phyloP scores from a whole-genome alignment of 2,888 invertebrate species.

The Caenorhabditis sp. region DNA sequence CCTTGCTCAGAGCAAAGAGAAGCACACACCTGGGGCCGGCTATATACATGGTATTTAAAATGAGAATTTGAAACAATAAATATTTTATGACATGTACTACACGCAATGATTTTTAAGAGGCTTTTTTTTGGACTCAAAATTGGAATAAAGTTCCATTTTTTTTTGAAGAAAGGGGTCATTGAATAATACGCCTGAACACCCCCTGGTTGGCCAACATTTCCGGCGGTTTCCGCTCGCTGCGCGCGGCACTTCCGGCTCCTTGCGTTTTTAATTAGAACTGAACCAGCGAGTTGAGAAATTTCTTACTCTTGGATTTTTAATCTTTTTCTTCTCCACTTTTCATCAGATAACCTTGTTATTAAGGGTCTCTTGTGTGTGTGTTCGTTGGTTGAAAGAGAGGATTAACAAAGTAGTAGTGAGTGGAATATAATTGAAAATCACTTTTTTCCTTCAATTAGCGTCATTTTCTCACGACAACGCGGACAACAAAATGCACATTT shows the following conservation, averaged over 20 bases:
- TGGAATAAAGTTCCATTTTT: not conserved
- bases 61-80: not conserved
- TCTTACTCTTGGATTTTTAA: no score
- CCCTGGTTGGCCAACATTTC: no score
- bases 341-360: not conserved
- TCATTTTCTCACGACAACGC: not conserved
- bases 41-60: no score
- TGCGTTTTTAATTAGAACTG: no score
- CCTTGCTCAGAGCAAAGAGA: not conserved
- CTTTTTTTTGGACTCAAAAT: no score
- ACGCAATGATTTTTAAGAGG: no score
- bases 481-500: not conserved
- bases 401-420: not conserved
- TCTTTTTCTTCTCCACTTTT: not conserved
- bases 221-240: no score
- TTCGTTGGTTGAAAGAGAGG: not conserved
- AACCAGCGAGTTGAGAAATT: no score
- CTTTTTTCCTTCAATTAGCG: not conserved
- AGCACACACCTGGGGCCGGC: not conserved
- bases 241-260: no score
- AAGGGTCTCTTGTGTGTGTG: not conserved
- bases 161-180: not conserved
- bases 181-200: no score
- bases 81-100: constrained; percentile 2
- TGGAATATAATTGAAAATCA: not conserved